Evolutionary conservation across 2,888 invertebrate species (phyloP).

Genomic region (Agonopterix alstromeriana): DNA sequence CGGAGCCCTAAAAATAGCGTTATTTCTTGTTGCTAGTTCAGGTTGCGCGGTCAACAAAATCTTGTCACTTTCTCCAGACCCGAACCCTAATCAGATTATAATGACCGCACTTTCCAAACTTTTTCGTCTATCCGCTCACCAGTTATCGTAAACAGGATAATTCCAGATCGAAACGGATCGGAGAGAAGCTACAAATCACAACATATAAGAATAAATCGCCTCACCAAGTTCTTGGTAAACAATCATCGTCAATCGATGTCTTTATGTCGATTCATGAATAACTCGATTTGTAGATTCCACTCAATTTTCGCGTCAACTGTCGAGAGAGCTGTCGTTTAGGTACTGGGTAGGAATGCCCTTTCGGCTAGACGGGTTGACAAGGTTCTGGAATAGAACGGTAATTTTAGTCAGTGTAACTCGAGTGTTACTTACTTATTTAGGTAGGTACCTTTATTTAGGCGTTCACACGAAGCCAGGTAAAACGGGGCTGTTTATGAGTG

Average conservation of each 20-base stretch:
- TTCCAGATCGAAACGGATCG: constrained; percentile 8
- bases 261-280: neutral
- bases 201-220: neutral
- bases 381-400: too few species aligned
- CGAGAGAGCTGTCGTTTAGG: neutral
- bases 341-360: too few species aligned
- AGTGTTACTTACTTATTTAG: too few species aligned
- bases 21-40: too few species aligned
- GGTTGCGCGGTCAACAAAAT: neutral
- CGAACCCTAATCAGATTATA: too few species aligned
- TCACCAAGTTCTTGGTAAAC: neutral
- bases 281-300: constrained; percentile 2
- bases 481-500: too few species aligned
- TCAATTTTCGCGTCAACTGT: neutral
- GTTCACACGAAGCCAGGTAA: too few species aligned
- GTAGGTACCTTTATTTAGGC: too few species aligned
- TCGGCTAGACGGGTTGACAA: too few species aligned
- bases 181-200: constrained; percentile 10
- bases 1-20: too few species aligned
- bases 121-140: constrained; percentile 8
- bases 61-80: neutral
- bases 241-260: neutral
- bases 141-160: constrained; percentile 15
- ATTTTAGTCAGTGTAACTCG: too few species aligned
- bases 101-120: constrained; percentile 6